Percentiles rank a stretch among this genome's conserved stretches.
Evolutionary conservation across 2,797 vertebrate genomes (phyloP).

Genomic region (Danio choprae): DNA sequence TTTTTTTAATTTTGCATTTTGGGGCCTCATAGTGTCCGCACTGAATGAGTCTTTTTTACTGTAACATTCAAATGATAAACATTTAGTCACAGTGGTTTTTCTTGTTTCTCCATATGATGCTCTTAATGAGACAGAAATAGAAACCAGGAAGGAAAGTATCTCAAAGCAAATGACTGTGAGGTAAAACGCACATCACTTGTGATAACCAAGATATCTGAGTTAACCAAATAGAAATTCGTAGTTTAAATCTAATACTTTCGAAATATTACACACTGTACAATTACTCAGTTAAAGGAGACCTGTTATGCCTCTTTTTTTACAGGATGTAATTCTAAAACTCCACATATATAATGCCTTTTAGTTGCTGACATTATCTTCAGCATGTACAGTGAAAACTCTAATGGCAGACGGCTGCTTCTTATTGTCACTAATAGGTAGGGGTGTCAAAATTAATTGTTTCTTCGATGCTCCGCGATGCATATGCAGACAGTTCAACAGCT

Average conservation of each 20-base stretch:
- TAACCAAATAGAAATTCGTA: not conserved
- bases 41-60: constrained; percentile 16
- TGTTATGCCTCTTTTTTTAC: too few relatives aligned
- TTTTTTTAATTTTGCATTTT: constrained; percentile 33
- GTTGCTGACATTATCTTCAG: too few relatives aligned
- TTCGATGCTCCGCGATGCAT: too few relatives aligned
- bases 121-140: not conserved
- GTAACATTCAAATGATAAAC: constrained; percentile 22
- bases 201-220: not conserved
- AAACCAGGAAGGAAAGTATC: not conserved
- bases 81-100: constrained; percentile 7
- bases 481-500: too few relatives aligned
- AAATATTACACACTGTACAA: not conserved
- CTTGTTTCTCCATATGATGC: constrained; percentile 17
- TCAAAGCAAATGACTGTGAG: not conserved
- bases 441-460: too few relatives aligned
- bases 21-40: not conserved
- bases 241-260: not conserved
- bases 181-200: not conserved
- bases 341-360: too few relatives aligned
- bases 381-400: too few relatives aligned
- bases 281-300: not conserved
- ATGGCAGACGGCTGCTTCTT: too few relatives aligned
- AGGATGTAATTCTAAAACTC: too few relatives aligned
- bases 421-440: too few relatives aligned